Evolutionary conservation across 2,888 invertebrate species (phyloP).

Genomic region (Prosapia bicincta): DNA sequence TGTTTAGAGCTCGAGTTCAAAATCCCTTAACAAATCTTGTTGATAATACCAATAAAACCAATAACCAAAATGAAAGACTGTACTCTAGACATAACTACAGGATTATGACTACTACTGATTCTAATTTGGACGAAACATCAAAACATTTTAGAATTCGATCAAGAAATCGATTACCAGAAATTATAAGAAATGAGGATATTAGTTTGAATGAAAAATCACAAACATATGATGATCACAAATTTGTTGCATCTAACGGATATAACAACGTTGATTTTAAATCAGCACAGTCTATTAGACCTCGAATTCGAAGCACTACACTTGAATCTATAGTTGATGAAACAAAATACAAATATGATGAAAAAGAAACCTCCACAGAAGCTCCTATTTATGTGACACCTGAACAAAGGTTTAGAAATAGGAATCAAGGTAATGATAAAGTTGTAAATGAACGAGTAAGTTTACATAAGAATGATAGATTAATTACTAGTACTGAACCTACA

Average conservation of each 20-base stretch:
- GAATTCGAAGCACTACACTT: background rate
- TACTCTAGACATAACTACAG: background rate
- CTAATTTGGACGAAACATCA: background rate
- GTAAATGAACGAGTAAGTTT: background rate
- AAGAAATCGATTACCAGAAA: background rate
- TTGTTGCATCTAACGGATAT: background rate
- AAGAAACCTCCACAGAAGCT: background rate
- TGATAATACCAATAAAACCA: no score
- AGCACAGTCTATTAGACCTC: background rate
- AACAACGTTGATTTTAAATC: background rate
- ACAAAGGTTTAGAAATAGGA: background rate
- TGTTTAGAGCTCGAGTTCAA: background rate
- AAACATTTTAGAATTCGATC: background rate
- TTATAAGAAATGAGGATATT: background rate
- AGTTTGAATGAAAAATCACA: background rate
- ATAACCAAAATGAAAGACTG: background rate
- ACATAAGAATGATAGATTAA: background rate
- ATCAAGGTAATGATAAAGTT: background rate
- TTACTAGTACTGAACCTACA: background rate
- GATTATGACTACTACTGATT: background rate
- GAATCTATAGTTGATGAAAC: background rate
- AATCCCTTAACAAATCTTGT: background rate
- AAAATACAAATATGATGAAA: background rate
- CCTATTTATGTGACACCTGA: background rate
- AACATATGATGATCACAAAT: background rate